Base-by-base conservation (phyloP, 2,888 invertebrate genomes). In the Megastigmus dorsalis region DNA sequence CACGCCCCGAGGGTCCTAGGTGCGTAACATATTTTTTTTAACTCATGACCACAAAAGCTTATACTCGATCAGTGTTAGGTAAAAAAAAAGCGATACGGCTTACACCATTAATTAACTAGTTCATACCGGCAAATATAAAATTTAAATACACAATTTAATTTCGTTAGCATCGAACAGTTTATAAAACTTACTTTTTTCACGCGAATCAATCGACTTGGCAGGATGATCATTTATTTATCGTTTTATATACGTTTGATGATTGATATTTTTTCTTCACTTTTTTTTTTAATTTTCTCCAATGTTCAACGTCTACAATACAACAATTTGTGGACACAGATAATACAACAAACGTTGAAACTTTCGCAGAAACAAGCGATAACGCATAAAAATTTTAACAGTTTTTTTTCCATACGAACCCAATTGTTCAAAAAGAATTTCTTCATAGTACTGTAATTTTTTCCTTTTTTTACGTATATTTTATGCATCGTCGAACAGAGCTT, bases 251-350 rank as follows among this genome's bases (percentile, higher is more conserved):
- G 26, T 26, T 23, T 48, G n/a, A n/a, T n/a, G n/a, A n/a, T 48
- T 30, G 33, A 26, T n/a, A n/a, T 68, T 52, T 33, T 66, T 45
- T 18, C 7, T 57, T 20, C 2, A 28, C 23, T 18, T 66, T 60
- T 13, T 65, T 28, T 54, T 55, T 55, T 38, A 60, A 55, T 52
- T 67, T 52, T 41, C 43, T 50, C 57, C 18, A 65, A 52, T 69
- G 36, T 50, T 69, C 36, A 74, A 69, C 69, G 65, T 54, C 74
- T 69, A 69, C 59, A 26, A 36, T 50, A 59, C 69, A 74, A 74
- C 52, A 59, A 52, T 28, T 65, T n/a, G 69, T 54, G 43, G 20
- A 59, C 28, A 74, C 63, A 60, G 59, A 69, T 65, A 69, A 57
- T 62, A 54, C 48, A 74, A 68, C 55, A 48, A 63, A 62, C 67